A percentile compares a stretch with the other conserved stretches of the same genome.
Conservation (phyloP, 2,113 vertebrate species). For the Aviceda subcristata region DNA sequence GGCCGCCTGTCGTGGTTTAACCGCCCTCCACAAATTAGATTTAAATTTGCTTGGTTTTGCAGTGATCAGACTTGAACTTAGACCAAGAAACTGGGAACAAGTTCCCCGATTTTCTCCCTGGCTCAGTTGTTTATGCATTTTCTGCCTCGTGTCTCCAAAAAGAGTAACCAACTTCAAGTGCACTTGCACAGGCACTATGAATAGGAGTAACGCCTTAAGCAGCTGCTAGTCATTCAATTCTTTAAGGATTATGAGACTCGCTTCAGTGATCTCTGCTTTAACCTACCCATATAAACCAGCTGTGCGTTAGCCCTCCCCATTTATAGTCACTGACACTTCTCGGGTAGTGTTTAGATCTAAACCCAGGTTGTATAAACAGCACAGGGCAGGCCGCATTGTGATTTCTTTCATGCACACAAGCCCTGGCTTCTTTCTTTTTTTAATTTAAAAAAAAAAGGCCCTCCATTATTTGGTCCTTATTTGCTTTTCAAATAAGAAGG, state of each 20-base stretch:
- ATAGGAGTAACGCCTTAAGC: conserved; percentile 28
- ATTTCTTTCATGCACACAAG: conserved; percentile 2
- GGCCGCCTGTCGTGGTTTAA: background rate
- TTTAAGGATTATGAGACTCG: background rate
- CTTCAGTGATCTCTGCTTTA: conserved; percentile 49
- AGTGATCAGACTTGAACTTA: background rate
- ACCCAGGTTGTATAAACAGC: conserved; percentile 47
- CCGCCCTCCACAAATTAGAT: background rate
- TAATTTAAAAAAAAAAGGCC: background rate
- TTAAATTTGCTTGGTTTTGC: background rate
- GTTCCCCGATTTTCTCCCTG: background rate
- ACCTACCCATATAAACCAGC: conserved; percentile 36
- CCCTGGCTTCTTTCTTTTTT: background rate
- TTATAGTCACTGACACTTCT: conserved; percentile 52
- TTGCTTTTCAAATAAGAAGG: conserved; percentile 39
- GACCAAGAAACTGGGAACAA: background rate
- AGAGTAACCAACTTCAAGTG: conserved; percentile 29
- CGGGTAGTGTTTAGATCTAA: background rate
- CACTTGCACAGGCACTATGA: conserved; percentile 13
- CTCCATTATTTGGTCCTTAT: conserved; percentile 22
- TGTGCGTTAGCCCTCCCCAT: conserved; percentile 2
- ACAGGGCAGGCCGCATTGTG: conserved; percentile 14
- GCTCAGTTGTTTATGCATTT: background rate
- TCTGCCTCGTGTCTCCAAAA: conserved; percentile 17
- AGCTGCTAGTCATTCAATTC: conserved; percentile 44